Evolutionary conservation across 2,113 vertebrate genomes (phyloP).

Genomic region (Corythornis madagascariensis): DNA sequence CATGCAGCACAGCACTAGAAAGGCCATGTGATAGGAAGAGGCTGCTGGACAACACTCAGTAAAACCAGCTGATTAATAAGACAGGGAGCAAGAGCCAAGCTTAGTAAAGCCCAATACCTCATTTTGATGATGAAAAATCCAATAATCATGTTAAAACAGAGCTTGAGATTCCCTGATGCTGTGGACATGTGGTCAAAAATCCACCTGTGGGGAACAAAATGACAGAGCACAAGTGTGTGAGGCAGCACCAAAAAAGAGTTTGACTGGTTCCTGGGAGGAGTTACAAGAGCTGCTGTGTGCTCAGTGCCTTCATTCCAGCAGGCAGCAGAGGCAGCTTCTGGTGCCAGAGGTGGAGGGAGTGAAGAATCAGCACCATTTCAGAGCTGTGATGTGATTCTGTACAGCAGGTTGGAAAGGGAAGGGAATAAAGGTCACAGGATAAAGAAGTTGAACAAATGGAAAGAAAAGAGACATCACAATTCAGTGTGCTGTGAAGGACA

Average conservation of each 20-base stretch:
- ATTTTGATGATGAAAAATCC: not conserved
- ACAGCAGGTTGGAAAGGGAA: not conserved
- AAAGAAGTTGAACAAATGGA: not conserved
- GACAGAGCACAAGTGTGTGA: rapidly evolving
- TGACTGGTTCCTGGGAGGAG: not conserved
- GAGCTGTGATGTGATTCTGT: not conserved
- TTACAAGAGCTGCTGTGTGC: not conserved
- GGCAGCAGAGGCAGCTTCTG: not conserved
- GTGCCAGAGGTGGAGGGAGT: not conserved
- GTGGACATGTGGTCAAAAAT: not conserved
- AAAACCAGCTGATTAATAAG: not conserved
- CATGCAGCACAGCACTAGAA: not conserved
- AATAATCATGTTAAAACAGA: not conserved
- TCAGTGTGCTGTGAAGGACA: not conserved
- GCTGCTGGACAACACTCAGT: not conserved
- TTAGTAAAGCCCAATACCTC: not conserved
- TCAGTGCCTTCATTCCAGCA: not conserved
- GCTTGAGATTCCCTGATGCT: not conserved
- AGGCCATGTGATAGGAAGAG: not conserved
- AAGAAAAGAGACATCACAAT: not conserved
- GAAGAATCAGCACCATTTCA: not conserved
- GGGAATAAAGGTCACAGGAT: not conserved
- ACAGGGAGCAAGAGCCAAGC: rapidly evolving
- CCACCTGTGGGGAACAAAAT: not conserved
- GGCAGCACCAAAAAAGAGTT: not conserved